These are phyloP conservation scores for Halocaridina rubra DNA, from an alignment of 2,888 invertebrate species.

Conservation along the genomic window DNA sequence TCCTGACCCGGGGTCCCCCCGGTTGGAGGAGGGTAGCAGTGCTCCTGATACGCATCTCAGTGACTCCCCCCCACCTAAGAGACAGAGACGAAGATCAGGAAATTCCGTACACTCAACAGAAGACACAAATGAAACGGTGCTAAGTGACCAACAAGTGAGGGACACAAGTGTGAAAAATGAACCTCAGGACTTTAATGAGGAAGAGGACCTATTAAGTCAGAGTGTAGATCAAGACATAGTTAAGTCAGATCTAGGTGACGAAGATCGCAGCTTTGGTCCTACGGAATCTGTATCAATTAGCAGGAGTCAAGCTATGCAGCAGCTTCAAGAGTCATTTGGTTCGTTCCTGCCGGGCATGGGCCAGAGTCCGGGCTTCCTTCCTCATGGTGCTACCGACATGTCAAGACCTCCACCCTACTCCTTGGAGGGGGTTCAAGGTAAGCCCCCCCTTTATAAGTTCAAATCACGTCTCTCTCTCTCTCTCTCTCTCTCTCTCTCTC, in stretches of 20 bases:
- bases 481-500: slow-evolving; percentile 11
- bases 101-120: slow-evolving; percentile 52
- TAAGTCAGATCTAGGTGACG: slow-evolving; percentile 40
- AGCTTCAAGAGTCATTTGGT: slow-evolving; percentile 62
- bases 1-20: slow-evolving; percentile 60
- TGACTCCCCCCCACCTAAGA: slow-evolving; percentile 52
- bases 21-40: slow-evolving; percentile 55
- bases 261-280: slow-evolving; percentile 46
- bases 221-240: slow-evolving; percentile 52
- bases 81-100: slow-evolving; percentile 57
- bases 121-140: slow-evolving; percentile 60
- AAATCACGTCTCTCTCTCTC: background rate
- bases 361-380: slow-evolving; percentile 57
- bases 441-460: no score
- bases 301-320: slow-evolving; percentile 62
- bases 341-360: slow-evolving; percentile 61
- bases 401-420: slow-evolving; percentile 59
- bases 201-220: slow-evolving; percentile 60
- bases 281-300: slow-evolving; percentile 57
- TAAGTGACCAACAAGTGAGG: slow-evolving; percentile 42
- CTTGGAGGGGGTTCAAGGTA: slow-evolving; percentile 63
- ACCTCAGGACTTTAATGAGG: slow-evolving; percentile 62
- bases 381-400: slow-evolving; percentile 61
- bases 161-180: slow-evolving; percentile 62
- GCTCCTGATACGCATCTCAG: slow-evolving; percentile 54